Base-by-base conservation (phyloP, 2,113 vertebrate genomes). In the Rhadina sibilatrix region DNA sequence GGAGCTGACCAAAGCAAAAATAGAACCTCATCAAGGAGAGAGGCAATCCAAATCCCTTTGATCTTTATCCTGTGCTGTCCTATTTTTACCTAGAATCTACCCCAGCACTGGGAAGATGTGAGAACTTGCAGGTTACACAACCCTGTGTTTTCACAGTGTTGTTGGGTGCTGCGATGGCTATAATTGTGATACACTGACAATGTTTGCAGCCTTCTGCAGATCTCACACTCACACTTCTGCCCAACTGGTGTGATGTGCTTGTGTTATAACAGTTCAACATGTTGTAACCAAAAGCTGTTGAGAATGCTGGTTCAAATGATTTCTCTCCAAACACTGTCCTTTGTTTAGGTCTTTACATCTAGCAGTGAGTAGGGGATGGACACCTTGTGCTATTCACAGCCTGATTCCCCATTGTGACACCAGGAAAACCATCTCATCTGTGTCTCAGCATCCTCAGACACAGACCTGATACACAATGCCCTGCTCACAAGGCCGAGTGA, bases 131-230 rank as follows among this genome's bases (percentile, higher is more conserved):
- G 88, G 72, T 92, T 96, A 88, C n/a, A 4, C 53, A 76, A 89
- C 49, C 40, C 57, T 76, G 83, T 30, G 14, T 82, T 93, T 87
- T 93, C 88, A 56, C 87, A 90, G 92, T 3, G 85, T 13, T 74
- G 83, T 49, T 95, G 59, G 78, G 92, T 49, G 35, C 76, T 78
- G 75, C 0, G 5, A 52, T 93, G 94, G 90, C 87, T 94, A 20
- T 92, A 95, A 97, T 89, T 90, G 92, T 56, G 94, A 94, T 95
- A 95, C 40, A 20, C 85, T 81, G 92, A 96, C 92, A 97, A 94
- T 16, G 22, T 92, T 84, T 83, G 83, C 88, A 96, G 61, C 72
- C 83, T 92, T 82, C 93, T 68, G 56, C 86, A 92, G 79, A 95
- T 95, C 94, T 95, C 94, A 57, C 87, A 38, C 79, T 94, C 92